Conservation (phyloP, 2,888 invertebrate species). For the Polylopha cassiicola region DNA sequence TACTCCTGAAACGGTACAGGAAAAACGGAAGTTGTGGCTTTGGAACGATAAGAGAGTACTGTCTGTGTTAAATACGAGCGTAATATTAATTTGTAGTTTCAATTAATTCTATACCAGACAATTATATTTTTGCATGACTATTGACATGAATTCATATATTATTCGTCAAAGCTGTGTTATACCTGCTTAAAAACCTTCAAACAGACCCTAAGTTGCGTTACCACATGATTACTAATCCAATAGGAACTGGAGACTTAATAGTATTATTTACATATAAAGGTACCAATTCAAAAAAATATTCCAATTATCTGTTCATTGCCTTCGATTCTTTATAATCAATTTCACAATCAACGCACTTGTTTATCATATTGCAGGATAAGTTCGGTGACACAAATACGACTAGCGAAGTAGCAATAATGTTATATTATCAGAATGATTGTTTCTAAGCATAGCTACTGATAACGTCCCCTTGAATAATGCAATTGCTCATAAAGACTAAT, state of each 20-base stretch:
- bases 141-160: no score
- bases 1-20: slow-evolving; percentile 31
- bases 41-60: slow-evolving; percentile 30
- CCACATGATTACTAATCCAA: no score
- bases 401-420: no score
- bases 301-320: slow-evolving; percentile 13
- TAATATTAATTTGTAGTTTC: no score
- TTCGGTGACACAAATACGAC: slow-evolving; percentile 21
- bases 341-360: slow-evolving; percentile 15
- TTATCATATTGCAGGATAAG: slow-evolving; percentile 22
- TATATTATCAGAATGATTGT: slow-evolving; percentile 10
- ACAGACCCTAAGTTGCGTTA: no score
- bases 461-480: slow-evolving; percentile 10
- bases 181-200: no score
- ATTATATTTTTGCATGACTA: no score
- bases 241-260: no score
- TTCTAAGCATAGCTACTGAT: slow-evolving; percentile 12
- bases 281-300: background rate
- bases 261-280: slow-evolving; percentile 1
- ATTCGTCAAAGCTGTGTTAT: no score
- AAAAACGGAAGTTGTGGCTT: slow-evolving; percentile 39
- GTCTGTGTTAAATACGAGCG: slow-evolving; percentile 13
- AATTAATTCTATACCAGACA: no score
- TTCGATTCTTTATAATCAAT: slow-evolving; percentile 18
- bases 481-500: background rate